Base-by-base conservation (phyloP, 92 coral and sea anemone genomes). In the Isaurus tuberculatus region DNA sequence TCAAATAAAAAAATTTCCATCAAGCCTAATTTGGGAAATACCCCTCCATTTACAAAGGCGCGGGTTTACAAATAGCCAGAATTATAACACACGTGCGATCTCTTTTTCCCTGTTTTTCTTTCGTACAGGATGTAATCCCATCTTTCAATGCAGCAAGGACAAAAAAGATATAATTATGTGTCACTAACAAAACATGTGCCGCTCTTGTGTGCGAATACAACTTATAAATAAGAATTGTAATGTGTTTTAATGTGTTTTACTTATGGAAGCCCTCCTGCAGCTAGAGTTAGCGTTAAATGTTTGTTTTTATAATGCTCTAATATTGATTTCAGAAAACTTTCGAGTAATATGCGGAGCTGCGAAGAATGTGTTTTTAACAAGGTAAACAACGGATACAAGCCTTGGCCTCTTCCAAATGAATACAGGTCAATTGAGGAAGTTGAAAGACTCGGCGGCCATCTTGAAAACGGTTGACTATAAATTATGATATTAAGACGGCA, bases 181-280 rank as follows among this genome's bases (percentile, higher is more conserved):
- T 51, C 58, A 51, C 58, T 51, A 16, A 73, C 25, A 46, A 75
- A 57, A 7, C 53, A 16, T 20, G 36, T 4, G 32, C 15, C 11
- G 55, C 53, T 58, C 8, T 5, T 7, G 49, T 55, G 27, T 36
- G 67, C 30, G 48, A 60, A 57, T 32, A 51, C 51, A n/a, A 31
- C 33, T 71, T 37, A 25, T 75, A 31, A 53, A 75, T 44, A 75
- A 49, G 28, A 29, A 51, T 14, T 11, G 80, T 53, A 30, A 8
- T 55, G 33, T 55, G 44, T 74, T 75, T 48, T 53, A 30, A 8
- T 55, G 33, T 55, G 44, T 74, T 75, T 48, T 48, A 51, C 14
- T 75, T 53, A 32, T 31, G 61, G 20, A n/a, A 33, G 81, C 81
- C 58, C 81, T 57, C 81, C 81, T 34, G 48, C 51, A 36, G 81